Evolutionary conservation across 1,140 invertebrate genomes (phyloP).

Genomic region (Pteromalus puparum): DNA sequence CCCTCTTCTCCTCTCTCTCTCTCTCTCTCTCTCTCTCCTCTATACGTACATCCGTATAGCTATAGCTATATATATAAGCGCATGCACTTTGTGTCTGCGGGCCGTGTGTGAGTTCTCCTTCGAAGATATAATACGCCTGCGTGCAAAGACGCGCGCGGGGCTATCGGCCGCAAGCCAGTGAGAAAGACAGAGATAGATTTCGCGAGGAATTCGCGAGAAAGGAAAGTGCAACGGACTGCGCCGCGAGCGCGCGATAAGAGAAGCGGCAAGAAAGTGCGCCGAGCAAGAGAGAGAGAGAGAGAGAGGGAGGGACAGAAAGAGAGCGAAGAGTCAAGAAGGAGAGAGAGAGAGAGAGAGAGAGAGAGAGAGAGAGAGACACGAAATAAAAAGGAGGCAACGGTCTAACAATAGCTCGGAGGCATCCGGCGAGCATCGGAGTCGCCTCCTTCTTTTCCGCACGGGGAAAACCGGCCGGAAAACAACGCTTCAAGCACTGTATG

Average conservation of each 20-base stretch:
- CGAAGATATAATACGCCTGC: background rate
- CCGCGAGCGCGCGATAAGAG: constrained; percentile 49
- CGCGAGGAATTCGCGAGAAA: constrained; percentile 22
- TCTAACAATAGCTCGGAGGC: constrained; percentile 21
- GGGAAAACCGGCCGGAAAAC: constrained; percentile 11
- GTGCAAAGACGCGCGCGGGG: background rate
- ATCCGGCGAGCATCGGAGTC: constrained; percentile 13
- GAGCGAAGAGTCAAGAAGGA: background rate
- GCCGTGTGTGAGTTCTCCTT: background rate
- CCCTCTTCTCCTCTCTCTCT: background rate
- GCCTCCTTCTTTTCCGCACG: background rate
- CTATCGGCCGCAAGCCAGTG: constrained; percentile 10
- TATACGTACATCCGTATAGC: background rate
- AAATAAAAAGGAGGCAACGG: constrained; percentile 20
- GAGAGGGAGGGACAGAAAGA: background rate
- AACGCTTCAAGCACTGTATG: background rate
- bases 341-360: constrained; percentile 12
- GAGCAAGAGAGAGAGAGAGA: background rate
- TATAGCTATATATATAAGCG: background rate
- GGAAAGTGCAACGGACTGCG: constrained; percentile 55
- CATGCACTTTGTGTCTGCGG: background rate
- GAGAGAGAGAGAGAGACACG: background rate
- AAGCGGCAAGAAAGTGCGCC: constrained; percentile 24
- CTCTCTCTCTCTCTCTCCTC: background rate
- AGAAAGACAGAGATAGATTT: constrained; percentile 7